Base-by-base conservation (phyloP, 1,140 invertebrate genomes). In the Lucilia sericata region DNA sequence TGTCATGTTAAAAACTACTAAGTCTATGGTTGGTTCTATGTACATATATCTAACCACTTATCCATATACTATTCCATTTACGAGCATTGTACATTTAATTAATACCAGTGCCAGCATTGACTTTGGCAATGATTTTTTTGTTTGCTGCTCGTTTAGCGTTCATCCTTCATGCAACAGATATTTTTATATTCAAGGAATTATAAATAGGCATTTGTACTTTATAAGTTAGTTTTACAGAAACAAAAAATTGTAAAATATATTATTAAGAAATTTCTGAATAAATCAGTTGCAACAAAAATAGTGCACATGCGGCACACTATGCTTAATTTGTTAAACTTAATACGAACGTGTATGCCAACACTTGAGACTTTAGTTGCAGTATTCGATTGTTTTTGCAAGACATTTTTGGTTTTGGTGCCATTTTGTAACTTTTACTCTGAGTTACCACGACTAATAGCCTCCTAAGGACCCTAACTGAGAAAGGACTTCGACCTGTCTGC, bases 161-260 rank as follows among this genome's bases (percentile, higher is more conserved):
- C 21, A 49, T 49, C 76, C 76, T 80, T 80, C 76, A 80, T 80
- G 76, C 76, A 80, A 80, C 76, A 80, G 42, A 80, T 80, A 80
- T 49, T 80, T 78, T 70, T 21, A n/a, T 80, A 49, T 80, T 80
- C 42, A 80, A 80, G 76, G 76, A 49, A 80, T 80, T 80, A 30
- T 30, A 2, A 5, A 49, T 10, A 47, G n/a, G 42, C 42, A 49
- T 10, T 42, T 42, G 10, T 42, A 42, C 76, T 80, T 19, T 78
- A 4, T 49, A n/a, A 49, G 42, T 42, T 21, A 30, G 25, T 30
- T 12, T 10, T 25, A 49, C 17, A 30, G 17, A 30, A 30, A 9
- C 36, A 10, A 74, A 25, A 74, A 74, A 25, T n/a, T n/a, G n/a
- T 4, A 25, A 74, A 10, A 25, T 12, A 25, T 74, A 42, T 42